Percentiles rank a stretch among this genome's conserved stretches.
phyloP scores from a whole-genome alignment of 2,113 vertebrate species.

The Sphyrna mokarran region DNA sequence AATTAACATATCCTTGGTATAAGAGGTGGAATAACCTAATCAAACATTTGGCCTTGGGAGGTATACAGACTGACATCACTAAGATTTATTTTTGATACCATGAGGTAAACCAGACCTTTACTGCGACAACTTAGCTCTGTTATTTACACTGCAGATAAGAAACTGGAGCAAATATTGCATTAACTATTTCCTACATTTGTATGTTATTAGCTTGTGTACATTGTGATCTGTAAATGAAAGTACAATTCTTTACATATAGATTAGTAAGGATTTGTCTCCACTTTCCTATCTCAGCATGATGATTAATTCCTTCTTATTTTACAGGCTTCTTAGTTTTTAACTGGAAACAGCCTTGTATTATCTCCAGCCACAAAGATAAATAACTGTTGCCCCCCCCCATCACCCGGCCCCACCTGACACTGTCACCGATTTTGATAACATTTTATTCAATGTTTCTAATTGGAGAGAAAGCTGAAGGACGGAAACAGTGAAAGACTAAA shows the following conservation, averaged over 20 bases:
- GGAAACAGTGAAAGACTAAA: background rate
- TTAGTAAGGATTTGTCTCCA: background rate
- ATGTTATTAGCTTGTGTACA: background rate
- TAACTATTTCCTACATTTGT: background rate
- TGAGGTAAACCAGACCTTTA: background rate
- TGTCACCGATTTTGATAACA: background rate
- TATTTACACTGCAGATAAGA: background rate
- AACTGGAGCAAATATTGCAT: background rate
- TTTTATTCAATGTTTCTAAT: background rate
- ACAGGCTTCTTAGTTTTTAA: background rate
- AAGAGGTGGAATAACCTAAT: background rate
- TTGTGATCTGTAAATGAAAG: background rate
- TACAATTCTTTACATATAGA: background rate
- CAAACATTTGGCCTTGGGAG: background rate
- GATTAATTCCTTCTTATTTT: background rate
- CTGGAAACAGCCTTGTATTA: background rate
- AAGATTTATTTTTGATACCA: background rate
- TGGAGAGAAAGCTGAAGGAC: background rate
- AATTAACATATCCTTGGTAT: background rate
- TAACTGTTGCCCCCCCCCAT: background rate
- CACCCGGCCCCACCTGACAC: too few relatives aligned
- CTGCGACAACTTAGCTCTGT: background rate
- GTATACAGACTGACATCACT: background rate
- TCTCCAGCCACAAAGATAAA: background rate
- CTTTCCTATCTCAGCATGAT: background rate